These are phyloP conservation scores for Watersipora subatra DNA, from an alignment of 1,140 invertebrate species.

Conservation along the genomic window DNA sequence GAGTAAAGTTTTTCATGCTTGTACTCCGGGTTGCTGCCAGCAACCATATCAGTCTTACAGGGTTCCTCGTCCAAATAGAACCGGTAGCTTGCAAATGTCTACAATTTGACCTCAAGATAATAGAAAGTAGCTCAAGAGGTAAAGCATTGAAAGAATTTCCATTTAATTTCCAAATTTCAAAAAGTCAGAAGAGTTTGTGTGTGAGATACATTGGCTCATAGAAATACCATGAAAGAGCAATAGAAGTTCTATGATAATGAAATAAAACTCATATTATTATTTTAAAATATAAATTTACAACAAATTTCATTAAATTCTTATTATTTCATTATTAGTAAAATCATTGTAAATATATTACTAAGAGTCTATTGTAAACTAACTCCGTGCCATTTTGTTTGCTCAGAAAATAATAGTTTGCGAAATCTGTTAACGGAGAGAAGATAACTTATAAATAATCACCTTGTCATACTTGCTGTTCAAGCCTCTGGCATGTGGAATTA, in stretches of 20 bases:
- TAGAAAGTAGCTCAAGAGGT: neutral
- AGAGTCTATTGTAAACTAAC: no score
- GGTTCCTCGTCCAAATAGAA: constrained; percentile 42
- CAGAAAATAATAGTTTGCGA: no score
- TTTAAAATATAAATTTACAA: neutral
- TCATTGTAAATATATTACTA: no score
- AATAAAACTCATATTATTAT: neutral
- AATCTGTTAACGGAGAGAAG: no score
- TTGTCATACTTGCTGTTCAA: constrained; percentile 40
- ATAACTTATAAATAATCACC: no score
- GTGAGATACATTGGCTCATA: neutral
- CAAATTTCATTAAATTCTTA: no score
- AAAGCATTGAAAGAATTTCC: neutral
- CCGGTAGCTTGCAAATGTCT: constrained; percentile 46
- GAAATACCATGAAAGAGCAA: neutral
- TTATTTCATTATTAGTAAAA: no score
- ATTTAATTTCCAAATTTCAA: no score
- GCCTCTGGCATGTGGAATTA: constrained; percentile 39
- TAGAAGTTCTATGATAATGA: neutral
- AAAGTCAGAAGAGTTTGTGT: neutral
- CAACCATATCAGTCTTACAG: neutral
- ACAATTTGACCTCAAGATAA: constrained; percentile 13
- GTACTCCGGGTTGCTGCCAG: constrained; percentile 40
- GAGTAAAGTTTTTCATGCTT: constrained; percentile 40
- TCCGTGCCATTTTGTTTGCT: no score